Base-by-base conservation (phyloP, 2,113 vertebrate genomes). In the Saguinus imperator region DNA sequence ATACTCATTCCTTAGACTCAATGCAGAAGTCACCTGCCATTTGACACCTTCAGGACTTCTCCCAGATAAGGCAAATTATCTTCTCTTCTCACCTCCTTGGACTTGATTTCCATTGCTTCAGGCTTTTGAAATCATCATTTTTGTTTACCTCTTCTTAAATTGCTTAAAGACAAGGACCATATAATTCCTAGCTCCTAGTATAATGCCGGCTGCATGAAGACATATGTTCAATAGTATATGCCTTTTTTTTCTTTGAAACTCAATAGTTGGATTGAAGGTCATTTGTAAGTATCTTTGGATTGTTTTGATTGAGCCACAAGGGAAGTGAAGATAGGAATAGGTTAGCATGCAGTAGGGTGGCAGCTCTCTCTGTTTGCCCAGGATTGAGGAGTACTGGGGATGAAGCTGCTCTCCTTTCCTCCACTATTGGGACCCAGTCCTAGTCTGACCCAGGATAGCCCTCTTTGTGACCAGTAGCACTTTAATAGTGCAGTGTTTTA, bases 51-150 rank as follows among this genome's bases (percentile, higher is more conserved):
- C 37, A 40, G 32, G 64, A 79, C n/a, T 95, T 81, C 55, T 89
- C 40, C 3, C 14, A 52, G 21, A 18, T 93, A 61, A 87, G 92
- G 58, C 88, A 82, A 77, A 45, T 80, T 37, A 75, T 86, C 48
- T 87, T 57, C 21, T 17, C 57, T 25, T 85, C 45, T 61, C n/a
- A 88, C 37, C 40, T 48, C 55, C 80, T 81, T 87, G 29, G 48
- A 77, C 43, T 81, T 94, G 37, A 92, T 88, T 94, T 84, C 85
- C 20, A 52, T 72, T 45, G 57, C 66, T 87, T 66, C 13, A 35
- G n/a, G 55, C 73, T 93, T 88, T 77, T 58, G 55, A 95, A 82
- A 10, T 82, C 81, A 8, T 82, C 77, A n/a, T 79, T 89, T 96
- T 89, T 89, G 25, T 82, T 72, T 76, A 70, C 58, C 18, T 86